Base-by-base conservation (phyloP, 2,888 invertebrate species). In the Taphrorychus bicolor region DNA sequence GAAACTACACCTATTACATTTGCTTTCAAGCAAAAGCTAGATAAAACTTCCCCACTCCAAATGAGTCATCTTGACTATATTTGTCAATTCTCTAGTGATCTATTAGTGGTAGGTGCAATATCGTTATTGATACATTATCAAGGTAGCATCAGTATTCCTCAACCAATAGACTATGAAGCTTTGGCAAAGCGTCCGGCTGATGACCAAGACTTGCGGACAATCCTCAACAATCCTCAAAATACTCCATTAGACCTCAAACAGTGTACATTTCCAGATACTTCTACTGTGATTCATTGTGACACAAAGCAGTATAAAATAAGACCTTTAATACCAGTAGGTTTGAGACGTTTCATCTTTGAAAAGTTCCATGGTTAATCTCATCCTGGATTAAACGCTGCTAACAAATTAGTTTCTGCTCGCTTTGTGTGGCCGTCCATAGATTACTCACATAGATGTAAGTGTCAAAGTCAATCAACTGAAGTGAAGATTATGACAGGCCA, bases 1-100 rank as follows among this genome's bases (percentile, higher is more conserved):
- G 80, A 81, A 71, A 81, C 78, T 59, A 80, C 78, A 48, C 79
- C 79, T 1, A 14, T 63, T 17, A 63, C 5, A 3, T 64, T 40
- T 14, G 63, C 67, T 2, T 66, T 66, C 19, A 4, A 3, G 2
- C 48, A 61, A 49, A 54, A 18, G n/a, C n/a, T 23, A 1, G 51
- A 51, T 3, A 81, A 80, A 24, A 17, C 49, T 9, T 59, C 59
- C 0, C 66, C 59, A 0, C 1, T 45, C 5, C 66, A 66, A 40
- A 62, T n/a, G 5, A 19, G 45, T n/a, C 56, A 62, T 0, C 18
- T 62, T 11, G 41, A 54, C 24, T 62, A 45, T 22, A 62, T 62
- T 17, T n/a, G 41, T 2, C 61, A 61, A 53, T 53, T 53, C 14
- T 22, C 62, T 56, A 54, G 5, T 22, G 45, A 7, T 56, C 54